Conservation (phyloP, 2,113 vertebrate species). For the Falco punctatus region DNA sequence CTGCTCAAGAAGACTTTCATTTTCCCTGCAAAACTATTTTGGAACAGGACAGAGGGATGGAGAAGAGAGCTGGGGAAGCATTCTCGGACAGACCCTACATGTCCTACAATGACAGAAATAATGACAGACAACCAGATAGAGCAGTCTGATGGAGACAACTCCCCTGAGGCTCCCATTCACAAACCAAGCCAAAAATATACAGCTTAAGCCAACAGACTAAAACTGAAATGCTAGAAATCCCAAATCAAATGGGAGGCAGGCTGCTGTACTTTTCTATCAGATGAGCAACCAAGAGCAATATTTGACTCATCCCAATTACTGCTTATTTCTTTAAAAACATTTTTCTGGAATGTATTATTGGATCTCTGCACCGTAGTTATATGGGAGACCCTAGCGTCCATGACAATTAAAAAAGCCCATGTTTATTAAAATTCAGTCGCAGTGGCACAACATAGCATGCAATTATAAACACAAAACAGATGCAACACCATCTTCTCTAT, state of each 20-base stretch:
- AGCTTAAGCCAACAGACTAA: background rate
- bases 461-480: conserved; percentile 64
- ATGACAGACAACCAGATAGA: background rate
- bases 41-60: background rate
- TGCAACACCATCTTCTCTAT: conserved; percentile 53
- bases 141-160: background rate
- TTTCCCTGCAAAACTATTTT: background rate
- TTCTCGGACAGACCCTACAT: fast-evolving
- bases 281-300: background rate
- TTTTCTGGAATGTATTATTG: background rate
- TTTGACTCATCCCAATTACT: background rate
- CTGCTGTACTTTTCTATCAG: background rate
- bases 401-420: background rate
- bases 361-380: background rate
- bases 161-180: background rate
- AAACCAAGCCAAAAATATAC: background rate
- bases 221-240: background rate
- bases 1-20: background rate
- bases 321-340: background rate
- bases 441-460: conserved; percentile 33
- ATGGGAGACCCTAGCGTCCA: background rate
- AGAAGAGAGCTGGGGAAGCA: background rate
- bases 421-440: conserved; percentile 53
- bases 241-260: background rate
- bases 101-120: background rate